Conservation (phyloP, 2,113 vertebrate species). For the Phyllostomus hastatus region DNA sequence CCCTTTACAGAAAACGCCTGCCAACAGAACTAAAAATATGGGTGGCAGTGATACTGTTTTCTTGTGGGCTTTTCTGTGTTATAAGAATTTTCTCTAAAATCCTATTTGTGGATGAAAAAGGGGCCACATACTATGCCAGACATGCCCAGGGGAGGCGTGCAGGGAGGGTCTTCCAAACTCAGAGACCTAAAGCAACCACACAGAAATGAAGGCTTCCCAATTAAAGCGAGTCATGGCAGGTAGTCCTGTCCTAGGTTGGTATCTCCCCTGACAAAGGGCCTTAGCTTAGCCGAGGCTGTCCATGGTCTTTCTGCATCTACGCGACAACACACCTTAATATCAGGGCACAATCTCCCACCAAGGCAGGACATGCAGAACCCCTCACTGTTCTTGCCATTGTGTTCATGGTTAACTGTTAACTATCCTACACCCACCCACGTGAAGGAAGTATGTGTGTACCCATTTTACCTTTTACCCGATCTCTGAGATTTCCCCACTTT, state of each 20-base stretch:
- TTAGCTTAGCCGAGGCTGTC: background rate
- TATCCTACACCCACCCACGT: background rate
- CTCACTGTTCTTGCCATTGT: background rate
- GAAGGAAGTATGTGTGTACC: background rate
- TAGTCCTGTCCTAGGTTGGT: background rate
- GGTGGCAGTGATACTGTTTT: background rate
- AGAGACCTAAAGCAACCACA: background rate
- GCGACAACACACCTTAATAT: background rate
- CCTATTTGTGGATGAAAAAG: background rate
- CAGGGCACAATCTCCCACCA: background rate
- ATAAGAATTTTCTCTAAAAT: conserved; percentile 11
- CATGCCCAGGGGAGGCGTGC: background rate
- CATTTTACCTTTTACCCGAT: background rate
- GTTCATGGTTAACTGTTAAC: background rate
- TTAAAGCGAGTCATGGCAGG: background rate
- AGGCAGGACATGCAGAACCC: background rate
- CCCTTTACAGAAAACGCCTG: background rate
- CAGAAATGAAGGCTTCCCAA: background rate
- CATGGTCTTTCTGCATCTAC: background rate
- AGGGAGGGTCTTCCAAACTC: background rate
- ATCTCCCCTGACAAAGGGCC: background rate
- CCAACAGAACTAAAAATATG: background rate
- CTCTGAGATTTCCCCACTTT: background rate
- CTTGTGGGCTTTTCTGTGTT: background rate
- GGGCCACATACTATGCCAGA: background rate